Percentiles rank a stretch among this genome's conserved stretches.
Conservation (phyloP, 2,113 vertebrate species). For the Marcusenius ussheri region DNA sequence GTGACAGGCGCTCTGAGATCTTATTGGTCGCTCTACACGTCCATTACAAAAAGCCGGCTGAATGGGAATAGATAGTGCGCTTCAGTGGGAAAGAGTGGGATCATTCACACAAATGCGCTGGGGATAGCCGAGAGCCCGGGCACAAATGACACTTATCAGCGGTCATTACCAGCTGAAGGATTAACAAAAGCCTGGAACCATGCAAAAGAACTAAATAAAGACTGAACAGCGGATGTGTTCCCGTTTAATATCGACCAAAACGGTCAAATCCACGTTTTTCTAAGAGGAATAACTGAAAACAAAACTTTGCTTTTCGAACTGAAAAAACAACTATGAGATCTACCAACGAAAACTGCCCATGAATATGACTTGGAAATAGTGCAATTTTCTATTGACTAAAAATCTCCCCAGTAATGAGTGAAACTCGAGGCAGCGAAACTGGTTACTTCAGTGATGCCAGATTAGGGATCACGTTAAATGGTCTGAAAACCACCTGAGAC, state of each 20-base stretch:
- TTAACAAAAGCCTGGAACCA: neutral
- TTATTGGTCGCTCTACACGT: neutral
- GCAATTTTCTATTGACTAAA: constrained; percentile 29
- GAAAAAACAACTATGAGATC: constrained; percentile 14
- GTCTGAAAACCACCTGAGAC: constrained; percentile 1
- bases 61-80: neutral
- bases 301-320: neutral
- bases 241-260: neutral
- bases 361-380: constrained; percentile 40
- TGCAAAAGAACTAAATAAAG: neutral
- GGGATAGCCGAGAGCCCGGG: neutral
- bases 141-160: neutral
- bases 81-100: neutral
- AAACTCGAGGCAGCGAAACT: constrained; percentile 26
- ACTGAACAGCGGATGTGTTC: neutral
- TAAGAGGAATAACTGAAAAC: neutral
- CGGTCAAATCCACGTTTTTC: neutral
- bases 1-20: neutral
- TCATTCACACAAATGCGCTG: neutral
- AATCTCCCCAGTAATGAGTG: constrained; percentile 38
- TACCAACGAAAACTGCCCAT: neutral
- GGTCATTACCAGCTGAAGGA: constrained; percentile 1
- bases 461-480: constrained; percentile 12
- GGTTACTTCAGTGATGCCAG: constrained; percentile 11
- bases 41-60: neutral